Percentiles rank a stretch among this genome's conserved stretches.
Evolutionary conservation across 1,140 invertebrate genomes (phyloP).

Genomic region (Dryas iulia): DNA sequence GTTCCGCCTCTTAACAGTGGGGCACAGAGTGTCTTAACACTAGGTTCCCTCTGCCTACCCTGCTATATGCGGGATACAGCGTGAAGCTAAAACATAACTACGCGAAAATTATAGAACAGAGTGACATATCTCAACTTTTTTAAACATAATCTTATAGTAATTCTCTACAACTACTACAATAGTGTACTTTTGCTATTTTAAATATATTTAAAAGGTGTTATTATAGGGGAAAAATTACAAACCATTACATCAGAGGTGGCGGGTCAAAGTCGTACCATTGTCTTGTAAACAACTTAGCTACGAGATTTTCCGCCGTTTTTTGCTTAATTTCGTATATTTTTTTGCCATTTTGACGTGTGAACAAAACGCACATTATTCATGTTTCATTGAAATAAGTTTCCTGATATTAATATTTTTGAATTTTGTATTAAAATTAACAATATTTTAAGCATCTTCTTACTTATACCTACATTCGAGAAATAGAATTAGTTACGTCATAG

Average conservation of each 20-base stretch:
- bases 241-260: neutral
- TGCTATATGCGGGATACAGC: neutral
- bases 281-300: neutral
- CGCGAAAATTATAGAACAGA: too few species aligned
- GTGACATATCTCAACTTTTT: too few species aligned
- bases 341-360: neutral
- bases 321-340: constrained; percentile 9
- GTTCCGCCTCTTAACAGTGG: too few species aligned
- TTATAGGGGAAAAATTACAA: neutral
- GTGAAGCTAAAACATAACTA: too few species aligned
- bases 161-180: neutral
- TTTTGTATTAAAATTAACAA: neutral
- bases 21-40: too few species aligned
- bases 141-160: neutral
- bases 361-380: neutral
- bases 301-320: constrained; percentile 7
- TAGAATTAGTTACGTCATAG: neutral
- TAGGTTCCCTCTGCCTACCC: too few species aligned
- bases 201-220: neutral
- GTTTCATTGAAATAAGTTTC: neutral
- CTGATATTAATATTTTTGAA: neutral
- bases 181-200: neutral
- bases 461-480: too few species aligned
- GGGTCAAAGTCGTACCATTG: constrained; percentile 14
- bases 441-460: too few species aligned